These are phyloP conservation scores for Drosophila hydei DNA, from an alignment of 1,140 invertebrate species.

Conservation along the genomic window DNA sequence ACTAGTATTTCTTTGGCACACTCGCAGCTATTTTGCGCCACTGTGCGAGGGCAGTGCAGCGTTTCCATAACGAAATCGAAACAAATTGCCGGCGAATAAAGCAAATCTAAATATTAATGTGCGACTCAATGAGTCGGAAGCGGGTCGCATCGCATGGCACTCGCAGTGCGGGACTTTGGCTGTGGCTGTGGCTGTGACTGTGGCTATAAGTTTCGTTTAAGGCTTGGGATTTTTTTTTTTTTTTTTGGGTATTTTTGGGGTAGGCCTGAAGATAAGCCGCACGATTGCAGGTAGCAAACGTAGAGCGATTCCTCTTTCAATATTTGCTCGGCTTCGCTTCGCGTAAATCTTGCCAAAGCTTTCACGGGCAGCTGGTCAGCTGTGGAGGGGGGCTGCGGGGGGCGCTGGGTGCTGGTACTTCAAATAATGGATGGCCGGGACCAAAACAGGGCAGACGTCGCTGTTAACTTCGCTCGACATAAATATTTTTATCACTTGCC, in stretches of 20 bases:
- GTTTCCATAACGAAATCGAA: constrained; percentile 59
- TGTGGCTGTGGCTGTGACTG: background rate
- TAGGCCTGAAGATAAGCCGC: constrained; percentile 53
- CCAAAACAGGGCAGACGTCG: constrained; percentile 44
- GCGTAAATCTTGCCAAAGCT: constrained; percentile 43
- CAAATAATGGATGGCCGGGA: constrained; percentile 46
- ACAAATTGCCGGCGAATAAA: constrained; percentile 76
- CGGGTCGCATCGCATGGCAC: constrained; percentile 16
- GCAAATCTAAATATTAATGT: constrained; percentile 79
- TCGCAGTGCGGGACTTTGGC: constrained; percentile 6
- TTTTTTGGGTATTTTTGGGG: constrained; percentile 28
- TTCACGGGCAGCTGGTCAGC: constrained; percentile 35
- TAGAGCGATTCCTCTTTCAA: constrained; percentile 40
- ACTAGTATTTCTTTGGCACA: too few species aligned
- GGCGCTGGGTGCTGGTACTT: background rate
- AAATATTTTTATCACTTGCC: constrained; percentile 80
- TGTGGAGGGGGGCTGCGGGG: background rate
- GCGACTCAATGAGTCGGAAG: constrained; percentile 74
- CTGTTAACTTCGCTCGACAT: constrained; percentile 60
- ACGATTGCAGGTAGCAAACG: constrained; percentile 54
- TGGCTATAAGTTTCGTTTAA: background rate
- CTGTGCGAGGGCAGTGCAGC: constrained; percentile 25
- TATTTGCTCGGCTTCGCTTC: constrained; percentile 49
- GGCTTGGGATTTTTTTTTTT: background rate
- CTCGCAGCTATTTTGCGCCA: background rate